A percentile compares a stretch with the other conserved stretches of the same genome.
These are phyloP conservation scores for Galeopterus variegatus DNA, from an alignment of 2,113 vertebrate genomes.

Conservation along the genomic window DNA sequence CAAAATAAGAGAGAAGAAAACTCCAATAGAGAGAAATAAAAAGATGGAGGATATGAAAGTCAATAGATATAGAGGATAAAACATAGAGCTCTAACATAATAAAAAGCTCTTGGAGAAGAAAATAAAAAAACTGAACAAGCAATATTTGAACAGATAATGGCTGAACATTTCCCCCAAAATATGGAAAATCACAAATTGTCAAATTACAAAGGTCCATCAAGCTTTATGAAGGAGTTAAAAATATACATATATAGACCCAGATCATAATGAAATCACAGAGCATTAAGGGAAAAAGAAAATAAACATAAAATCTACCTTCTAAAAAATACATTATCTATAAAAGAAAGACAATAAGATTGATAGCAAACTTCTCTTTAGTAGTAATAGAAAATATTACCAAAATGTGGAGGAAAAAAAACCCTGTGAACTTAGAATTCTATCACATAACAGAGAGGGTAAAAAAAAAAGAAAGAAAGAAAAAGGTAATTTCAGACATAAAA, in stretches of 20 bases:
- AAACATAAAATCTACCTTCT: neutral
- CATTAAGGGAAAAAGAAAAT: neutral
- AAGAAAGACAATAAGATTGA: neutral
- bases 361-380: neutral
- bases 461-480: neutral
- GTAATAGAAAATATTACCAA: neutral
- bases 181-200: neutral
- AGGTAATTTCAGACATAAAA: neutral
- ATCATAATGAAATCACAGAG: neutral
- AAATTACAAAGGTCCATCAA: neutral
- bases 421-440: neutral
- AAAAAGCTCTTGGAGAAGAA: neutral
- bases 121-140: neutral
- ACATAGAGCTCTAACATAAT: neutral
- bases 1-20: constrained; percentile 46
- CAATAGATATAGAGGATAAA: neutral
- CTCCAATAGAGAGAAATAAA: neutral
- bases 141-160: neutral
- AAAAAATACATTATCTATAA: neutral
- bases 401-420: neutral
- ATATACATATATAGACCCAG: neutral
- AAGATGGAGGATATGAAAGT: neutral
- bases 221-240: neutral
- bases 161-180: neutral
- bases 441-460: neutral